These are phyloP conservation scores for Sanderia malayensis DNA, from an alignment of 30 jellyfish, hydroid and myxozoan species.

Conservation along the genomic window DNA sequence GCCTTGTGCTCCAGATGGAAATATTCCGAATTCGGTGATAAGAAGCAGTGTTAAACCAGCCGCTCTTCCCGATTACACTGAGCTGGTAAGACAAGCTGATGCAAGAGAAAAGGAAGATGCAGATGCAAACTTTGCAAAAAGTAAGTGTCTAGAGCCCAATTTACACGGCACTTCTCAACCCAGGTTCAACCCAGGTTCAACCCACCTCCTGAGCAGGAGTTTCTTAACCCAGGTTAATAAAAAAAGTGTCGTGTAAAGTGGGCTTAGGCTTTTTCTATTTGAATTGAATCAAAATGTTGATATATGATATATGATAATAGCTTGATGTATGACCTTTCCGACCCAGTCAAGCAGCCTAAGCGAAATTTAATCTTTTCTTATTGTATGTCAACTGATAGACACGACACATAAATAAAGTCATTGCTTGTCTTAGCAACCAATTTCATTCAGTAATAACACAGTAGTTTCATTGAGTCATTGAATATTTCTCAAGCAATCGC, in stretches of 20 bases:
- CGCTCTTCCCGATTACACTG: slow-evolving; percentile 41
- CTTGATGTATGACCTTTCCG: too few relatives aligned
- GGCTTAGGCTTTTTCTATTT: too few relatives aligned
- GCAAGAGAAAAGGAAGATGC: slow-evolving; percentile 29
- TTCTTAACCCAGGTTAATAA: not conserved
- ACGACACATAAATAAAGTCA: too few relatives aligned
- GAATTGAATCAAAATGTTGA: not conserved
- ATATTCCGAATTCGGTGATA: slow-evolving; percentile 78
- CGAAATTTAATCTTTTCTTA: too few relatives aligned
- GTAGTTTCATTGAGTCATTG: too few relatives aligned
- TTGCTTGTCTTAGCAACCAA: too few relatives aligned
- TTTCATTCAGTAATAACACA: too few relatives aligned
- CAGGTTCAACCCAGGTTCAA: not conserved
- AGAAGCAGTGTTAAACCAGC: slow-evolving; percentile 51
- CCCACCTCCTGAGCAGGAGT: not conserved
- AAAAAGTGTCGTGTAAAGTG: too few relatives aligned
- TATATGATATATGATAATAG: too few relatives aligned
- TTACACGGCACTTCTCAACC: not conserved
- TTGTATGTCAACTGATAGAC: too few relatives aligned
- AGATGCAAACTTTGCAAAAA: not conserved
- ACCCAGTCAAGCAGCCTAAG: too few relatives aligned
- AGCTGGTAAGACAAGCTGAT: slow-evolving; percentile 5
- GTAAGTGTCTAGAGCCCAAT: slow-evolving; percentile 21
- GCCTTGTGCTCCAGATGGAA: slow-evolving; percentile 98
- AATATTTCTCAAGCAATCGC: too few relatives aligned